phyloP scores from a whole-genome alignment of 2,797 vertebrate species.

The Fratercula arctica region DNA sequence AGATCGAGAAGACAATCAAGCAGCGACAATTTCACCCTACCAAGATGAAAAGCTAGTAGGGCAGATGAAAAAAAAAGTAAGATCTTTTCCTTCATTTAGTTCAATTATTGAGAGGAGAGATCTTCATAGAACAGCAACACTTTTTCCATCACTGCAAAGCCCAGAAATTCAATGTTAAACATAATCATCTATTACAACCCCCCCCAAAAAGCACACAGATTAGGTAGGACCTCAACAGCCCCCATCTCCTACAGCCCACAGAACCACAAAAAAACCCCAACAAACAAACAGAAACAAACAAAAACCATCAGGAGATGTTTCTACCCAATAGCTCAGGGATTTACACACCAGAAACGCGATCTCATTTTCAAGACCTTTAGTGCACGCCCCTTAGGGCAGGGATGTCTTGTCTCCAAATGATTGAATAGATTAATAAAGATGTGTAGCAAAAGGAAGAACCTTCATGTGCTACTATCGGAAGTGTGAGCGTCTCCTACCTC shows the following conservation, averaged over 20 bases:
- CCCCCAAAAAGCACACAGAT: neutral
- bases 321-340: neutral
- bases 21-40: neutral
- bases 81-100: neutral
- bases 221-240: neutral
- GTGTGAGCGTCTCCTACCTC: neutral
- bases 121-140: neutral
- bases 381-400: neutral
- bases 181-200: neutral
- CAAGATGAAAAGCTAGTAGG: neutral
- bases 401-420: neutral
- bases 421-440: neutral
- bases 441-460: neutral
- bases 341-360: slow-evolving; percentile 12
- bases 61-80: neutral
- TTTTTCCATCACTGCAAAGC: neutral
- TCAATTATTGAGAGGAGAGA: neutral
- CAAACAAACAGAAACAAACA: neutral
- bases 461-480: neutral
- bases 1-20: neutral
- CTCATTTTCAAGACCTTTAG: slow-evolving; percentile 1
- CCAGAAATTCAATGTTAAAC: neutral
- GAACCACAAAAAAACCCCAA: neutral
- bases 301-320: neutral
- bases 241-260: neutral